phyloP scores from a whole-genome alignment of 2,113 vertebrate genomes.

The Tonatia bakeri region DNA sequence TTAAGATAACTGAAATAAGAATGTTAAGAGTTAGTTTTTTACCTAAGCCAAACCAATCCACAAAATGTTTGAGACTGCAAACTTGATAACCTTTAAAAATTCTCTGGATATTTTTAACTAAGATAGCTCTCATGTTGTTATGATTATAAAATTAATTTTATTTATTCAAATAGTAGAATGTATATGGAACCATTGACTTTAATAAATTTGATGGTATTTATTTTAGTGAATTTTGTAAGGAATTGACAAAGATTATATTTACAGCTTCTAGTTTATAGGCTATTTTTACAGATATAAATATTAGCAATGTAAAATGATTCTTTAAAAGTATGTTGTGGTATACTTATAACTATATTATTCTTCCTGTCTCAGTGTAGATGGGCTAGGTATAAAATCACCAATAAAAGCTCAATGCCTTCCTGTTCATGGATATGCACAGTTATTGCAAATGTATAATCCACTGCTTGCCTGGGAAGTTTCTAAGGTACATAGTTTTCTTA shows the following conservation, averaged over 20 bases:
- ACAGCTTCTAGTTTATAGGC: not conserved
- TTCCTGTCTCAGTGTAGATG: not conserved
- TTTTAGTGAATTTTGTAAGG: not conserved
- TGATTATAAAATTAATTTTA: not conserved
- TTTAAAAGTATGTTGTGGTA: not conserved
- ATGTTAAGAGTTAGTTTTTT: not conserved
- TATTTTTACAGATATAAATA: not conserved
- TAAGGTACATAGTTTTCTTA: not conserved
- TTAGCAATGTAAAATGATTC: not conserved
- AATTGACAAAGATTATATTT: not conserved
- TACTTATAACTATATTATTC: not conserved
- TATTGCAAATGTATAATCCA: not conserved
- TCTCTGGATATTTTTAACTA: not conserved
- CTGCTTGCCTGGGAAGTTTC: not conserved
- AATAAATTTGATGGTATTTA: not conserved
- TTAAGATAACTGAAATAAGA: not conserved
- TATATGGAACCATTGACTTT: not conserved
- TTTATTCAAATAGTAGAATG: not conserved
- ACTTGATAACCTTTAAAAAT: not conserved
- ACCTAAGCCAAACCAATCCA: not conserved
- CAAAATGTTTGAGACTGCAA: not conserved
- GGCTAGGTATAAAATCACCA: not conserved
- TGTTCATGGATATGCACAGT: not conserved
- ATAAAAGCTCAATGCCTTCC: not conserved
- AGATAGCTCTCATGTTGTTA: not conserved